phyloP scores from a whole-genome alignment of 2,888 invertebrate species.

The Melitaea athalia region DNA sequence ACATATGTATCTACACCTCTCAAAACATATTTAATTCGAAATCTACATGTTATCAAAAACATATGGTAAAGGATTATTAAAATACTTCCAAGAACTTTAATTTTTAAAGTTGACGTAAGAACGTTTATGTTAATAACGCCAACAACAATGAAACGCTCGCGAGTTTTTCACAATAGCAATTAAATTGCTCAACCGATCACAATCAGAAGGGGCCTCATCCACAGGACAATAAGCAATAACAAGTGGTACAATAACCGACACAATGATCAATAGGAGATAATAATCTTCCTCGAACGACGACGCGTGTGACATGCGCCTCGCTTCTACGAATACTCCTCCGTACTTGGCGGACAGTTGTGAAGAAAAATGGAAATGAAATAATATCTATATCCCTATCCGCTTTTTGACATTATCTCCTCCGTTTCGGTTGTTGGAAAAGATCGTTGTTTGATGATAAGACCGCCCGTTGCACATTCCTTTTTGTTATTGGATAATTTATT shows the following conservation, averaged over 20 bases:
- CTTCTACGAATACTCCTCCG: conserved; percentile 60
- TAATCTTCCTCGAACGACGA: conserved; percentile 68
- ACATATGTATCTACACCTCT: no score
- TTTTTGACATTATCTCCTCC: no score
- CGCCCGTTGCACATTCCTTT: no score
- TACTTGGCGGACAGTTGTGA: conserved; percentile 48
- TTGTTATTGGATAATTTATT: no score
- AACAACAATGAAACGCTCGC: not conserved
- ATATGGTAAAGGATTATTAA: no score
- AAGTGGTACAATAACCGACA: conserved; percentile 1
- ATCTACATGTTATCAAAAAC: no score
- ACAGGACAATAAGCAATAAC: conserved; percentile 53
- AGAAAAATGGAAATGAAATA: conserved; percentile 23
- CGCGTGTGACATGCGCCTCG: conserved; percentile 68
- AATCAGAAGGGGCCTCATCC: conserved; percentile 46
- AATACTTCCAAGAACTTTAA: no score
- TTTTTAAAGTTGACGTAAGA: not conserved
- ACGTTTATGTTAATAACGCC: not conserved
- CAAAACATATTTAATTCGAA: no score
- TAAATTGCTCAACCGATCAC: conserved; percentile 16
- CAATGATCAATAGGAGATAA: conserved; percentile 50
- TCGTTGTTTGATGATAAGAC: no score
- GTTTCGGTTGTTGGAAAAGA: no score
- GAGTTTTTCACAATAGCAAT: conserved; percentile 13
- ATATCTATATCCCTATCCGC: not conserved